phyloP scores from a whole-genome alignment of 2,888 invertebrate species.

The Cephus sareptanus region DNA sequence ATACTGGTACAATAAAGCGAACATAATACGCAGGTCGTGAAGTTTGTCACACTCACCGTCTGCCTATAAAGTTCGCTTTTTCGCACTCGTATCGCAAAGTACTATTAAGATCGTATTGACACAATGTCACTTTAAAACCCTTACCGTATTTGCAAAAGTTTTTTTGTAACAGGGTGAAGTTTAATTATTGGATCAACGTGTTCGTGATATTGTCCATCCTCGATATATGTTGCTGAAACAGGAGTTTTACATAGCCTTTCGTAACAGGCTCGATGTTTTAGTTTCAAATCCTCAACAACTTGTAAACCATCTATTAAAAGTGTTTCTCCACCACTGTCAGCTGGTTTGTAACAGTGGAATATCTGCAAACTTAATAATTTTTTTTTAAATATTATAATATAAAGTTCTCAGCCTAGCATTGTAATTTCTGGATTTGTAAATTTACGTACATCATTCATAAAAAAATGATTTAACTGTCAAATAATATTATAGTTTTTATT shows the following conservation, averaged over 20 bases:
- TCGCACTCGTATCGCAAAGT: too few relatives aligned
- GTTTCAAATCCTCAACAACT: constrained; percentile 71
- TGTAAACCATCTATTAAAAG: constrained; percentile 81
- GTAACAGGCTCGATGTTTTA: constrained; percentile 70
- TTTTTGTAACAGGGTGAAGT: constrained; percentile 56
- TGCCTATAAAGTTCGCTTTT: too few relatives aligned
- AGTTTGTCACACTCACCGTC: too few relatives aligned
- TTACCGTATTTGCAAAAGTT: too few relatives aligned
- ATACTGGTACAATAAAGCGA: too few relatives aligned
- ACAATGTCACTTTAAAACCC: too few relatives aligned
- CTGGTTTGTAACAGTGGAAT: constrained; percentile 72
- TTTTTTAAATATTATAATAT: not conserved
- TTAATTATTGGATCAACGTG: constrained; percentile 72
- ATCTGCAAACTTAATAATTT: constrained; percentile 66
- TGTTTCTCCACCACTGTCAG: constrained; percentile 78
- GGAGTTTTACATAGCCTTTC: constrained; percentile 70
- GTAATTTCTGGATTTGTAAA: too few relatives aligned
- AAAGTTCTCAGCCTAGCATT: too few relatives aligned
- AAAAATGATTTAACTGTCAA: not conserved
- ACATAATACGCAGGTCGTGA: too few relatives aligned
- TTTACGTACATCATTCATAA: too few relatives aligned
- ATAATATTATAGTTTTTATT: too few relatives aligned
- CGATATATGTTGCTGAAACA: constrained; percentile 75
- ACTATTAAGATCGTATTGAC: not conserved
- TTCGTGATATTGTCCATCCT: constrained; percentile 71